Evolutionary conservation across 1,140 invertebrate genomes (phyloP).

Genomic region (Lanistes nyassanus): DNA sequence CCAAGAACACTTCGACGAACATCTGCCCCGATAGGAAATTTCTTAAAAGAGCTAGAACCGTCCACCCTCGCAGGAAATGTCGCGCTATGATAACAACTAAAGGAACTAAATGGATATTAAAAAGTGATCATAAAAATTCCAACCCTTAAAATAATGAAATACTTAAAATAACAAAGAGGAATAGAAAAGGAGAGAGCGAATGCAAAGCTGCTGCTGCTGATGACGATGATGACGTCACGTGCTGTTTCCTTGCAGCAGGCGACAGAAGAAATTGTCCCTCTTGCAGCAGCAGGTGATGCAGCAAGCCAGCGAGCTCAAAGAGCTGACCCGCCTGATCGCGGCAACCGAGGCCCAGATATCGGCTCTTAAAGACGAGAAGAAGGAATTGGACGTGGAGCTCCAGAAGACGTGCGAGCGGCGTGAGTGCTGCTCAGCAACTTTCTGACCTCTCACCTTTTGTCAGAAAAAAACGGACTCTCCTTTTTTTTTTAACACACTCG

Average conservation of each 20-base stretch:
- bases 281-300: constrained; percentile 15
- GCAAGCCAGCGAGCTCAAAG: constrained; percentile 1
- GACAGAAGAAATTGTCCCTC: background rate
- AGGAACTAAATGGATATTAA: background rate
- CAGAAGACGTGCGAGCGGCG: constrained; percentile 15
- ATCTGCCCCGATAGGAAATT: too few relatives aligned
- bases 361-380: constrained; percentile 21
- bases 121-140: background rate
- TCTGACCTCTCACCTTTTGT: background rate
- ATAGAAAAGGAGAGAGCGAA: too few relatives aligned
- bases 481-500: background rate
- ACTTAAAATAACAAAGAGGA: too few relatives aligned
- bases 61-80: background rate
- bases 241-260: constrained; percentile 7
- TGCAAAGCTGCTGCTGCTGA: background rate
- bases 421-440: background rate
- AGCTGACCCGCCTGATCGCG: constrained; percentile 15
- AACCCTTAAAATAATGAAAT: background rate
- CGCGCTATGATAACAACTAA: background rate
- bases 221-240: too few relatives aligned
- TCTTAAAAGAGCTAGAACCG: too few relatives aligned
- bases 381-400: constrained; percentile 4
- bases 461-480: background rate
- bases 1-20: too few relatives aligned
- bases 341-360: constrained; percentile 1